phyloP scores from a whole-genome alignment of 2,888 invertebrate species.

The Seira musarum region DNA sequence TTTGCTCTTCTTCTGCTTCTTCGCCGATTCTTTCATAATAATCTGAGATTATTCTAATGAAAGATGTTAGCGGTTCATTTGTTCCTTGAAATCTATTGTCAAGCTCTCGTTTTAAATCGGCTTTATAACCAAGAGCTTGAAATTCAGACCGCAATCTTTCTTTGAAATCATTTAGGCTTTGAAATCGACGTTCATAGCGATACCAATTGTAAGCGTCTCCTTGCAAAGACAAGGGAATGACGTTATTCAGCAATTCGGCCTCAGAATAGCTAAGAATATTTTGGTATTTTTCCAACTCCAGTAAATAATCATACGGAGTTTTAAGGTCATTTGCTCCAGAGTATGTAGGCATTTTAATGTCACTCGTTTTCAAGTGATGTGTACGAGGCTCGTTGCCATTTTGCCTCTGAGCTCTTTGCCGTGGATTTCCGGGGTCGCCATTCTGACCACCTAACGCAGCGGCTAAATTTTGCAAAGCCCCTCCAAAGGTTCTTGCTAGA shows the following conservation, averaged over 20 bases:
- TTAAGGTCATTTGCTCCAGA: slow-evolving; percentile 44
- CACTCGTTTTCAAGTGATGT: slow-evolving; percentile 52
- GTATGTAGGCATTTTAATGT: slow-evolving; percentile 51
- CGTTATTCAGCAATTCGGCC: slow-evolving; percentile 41
- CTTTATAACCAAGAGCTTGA: slow-evolving; percentile 53
- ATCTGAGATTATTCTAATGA: slow-evolving; percentile 43
- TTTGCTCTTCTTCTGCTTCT: slow-evolving; percentile 7
- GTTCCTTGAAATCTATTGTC: slow-evolving; percentile 52
- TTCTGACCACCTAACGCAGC: too few species aligned
- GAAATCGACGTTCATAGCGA: slow-evolving; percentile 33
- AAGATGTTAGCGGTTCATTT: slow-evolving; percentile 44
- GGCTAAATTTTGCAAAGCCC: not conserved
- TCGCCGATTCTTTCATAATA: slow-evolving; percentile 39
- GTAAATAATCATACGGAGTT: slow-evolving; percentile 57
- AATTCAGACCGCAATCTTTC: slow-evolving; percentile 38
- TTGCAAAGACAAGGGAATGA: slow-evolving; percentile 46
- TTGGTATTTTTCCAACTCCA: slow-evolving; percentile 53
- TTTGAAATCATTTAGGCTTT: slow-evolving; percentile 41
- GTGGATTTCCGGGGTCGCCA: too few species aligned
- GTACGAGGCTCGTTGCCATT: not conserved
- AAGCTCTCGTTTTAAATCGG: slow-evolving; percentile 45
- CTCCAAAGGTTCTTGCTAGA: not conserved
- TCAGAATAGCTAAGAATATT: slow-evolving; percentile 41
- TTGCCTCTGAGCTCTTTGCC: too few species aligned
- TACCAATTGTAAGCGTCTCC: slow-evolving; percentile 57